Evolutionary conservation across 1,140 invertebrate species (phyloP).

Genomic region (Physella acuta): DNA sequence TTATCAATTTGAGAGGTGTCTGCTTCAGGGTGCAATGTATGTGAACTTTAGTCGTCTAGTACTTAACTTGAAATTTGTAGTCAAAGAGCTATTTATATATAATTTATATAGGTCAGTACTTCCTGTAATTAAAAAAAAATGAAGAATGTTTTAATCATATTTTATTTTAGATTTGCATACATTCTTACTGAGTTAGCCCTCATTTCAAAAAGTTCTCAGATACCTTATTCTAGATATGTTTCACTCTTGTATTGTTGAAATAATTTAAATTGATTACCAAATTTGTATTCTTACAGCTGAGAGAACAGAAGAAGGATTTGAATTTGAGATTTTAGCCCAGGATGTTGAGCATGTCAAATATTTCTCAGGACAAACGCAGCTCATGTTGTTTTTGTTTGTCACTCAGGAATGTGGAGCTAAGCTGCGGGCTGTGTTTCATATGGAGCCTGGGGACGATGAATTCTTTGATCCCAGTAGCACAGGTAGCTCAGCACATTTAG

Average conservation of each 20-base stretch:
- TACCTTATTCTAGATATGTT: neutral
- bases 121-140: neutral
- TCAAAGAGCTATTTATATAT: neutral
- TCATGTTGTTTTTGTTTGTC: conserved; percentile 78
- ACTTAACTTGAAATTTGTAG: neutral
- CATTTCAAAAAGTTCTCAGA: neutral
- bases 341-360: conserved; percentile 58
- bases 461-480: conserved; percentile 68
- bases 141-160: neutral
- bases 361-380: conserved; percentile 73
- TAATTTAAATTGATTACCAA: neutral
- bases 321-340: conserved; percentile 36
- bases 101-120: neutral
- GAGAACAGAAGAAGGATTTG: conserved; percentile 29
- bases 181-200: neutral
- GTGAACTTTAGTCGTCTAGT: neutral
- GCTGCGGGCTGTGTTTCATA: conserved; percentile 71
- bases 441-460: conserved; percentile 62
- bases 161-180: neutral
- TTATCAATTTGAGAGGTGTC: conserved; percentile 36
- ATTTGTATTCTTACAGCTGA: conserved; percentile 34
- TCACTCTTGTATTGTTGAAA: neutral
- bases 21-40: conserved; percentile 41
- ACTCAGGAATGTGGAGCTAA: conserved; percentile 68
- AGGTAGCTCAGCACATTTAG: conserved; percentile 65